Evolutionary conservation across 2,888 invertebrate species (phyloP), one percentile per base, ranked within the genome.

Genomic region (Formica aserva): DNA sequence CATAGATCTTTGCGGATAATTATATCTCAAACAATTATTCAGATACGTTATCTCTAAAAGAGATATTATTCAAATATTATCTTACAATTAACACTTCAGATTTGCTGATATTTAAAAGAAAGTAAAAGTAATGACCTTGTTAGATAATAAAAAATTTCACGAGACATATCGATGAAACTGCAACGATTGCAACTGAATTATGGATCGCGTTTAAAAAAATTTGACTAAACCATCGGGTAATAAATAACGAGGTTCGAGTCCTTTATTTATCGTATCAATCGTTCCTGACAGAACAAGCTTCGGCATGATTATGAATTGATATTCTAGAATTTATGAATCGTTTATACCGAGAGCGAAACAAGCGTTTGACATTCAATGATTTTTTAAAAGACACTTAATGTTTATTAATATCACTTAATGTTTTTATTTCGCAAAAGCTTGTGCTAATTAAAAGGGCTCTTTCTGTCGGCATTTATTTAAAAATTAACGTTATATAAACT

Each of bases 201-300:
- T 26, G 13, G 13, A 26, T 26, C 18, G 18, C 4, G 6, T 52
- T 52, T 1, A 29, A 67, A 4, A 67, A 57, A 77, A 77, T 77
- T 67, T 29, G 66, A 41, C 55, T 55, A 26, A 35, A 52, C 13
- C 3, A 52, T 52, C 26, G 8, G 38, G 38, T n/a, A 38, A 65
- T 41, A 65, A 76, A 38, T 38, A 41, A 38, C 55, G 55, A 41
- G 9, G 26, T 0, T n/a, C 2, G 35, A 22, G 18, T 18, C 26
- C 66, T 55, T 66, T 6, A 55, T 65, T 38, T 38, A 55, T 65
- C 52, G 38, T 52, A 13, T 35, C 32, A n/a, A 75, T 48, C 26
- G 29, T 29, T 32, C 6, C 35, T 29, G n/a, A 29, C 60, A 9
- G 32, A 18, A 35, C 38, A 18, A 65, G 63, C 35, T 52, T n/a